Evolutionary conservation across 92 coral and sea anemone species (phyloP).

Genomic region (Heliopora coerulea): DNA sequence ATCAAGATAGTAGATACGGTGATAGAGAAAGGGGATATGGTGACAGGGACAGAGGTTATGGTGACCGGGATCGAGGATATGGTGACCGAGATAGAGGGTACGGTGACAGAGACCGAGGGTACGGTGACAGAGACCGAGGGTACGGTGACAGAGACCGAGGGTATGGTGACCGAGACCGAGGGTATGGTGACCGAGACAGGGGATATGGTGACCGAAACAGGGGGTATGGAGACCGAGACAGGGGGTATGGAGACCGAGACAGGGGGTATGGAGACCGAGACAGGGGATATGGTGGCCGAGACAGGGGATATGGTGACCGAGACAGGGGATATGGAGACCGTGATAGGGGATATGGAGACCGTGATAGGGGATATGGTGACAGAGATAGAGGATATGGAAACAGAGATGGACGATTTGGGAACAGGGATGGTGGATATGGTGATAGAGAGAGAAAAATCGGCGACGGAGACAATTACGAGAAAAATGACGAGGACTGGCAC

Average conservation of each 20-base stretch:
- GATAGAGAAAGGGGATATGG: constrained; percentile 34
- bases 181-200: constrained; percentile 61
- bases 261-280: constrained; percentile 40
- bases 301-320: constrained; percentile 42
- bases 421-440: constrained; percentile 55
- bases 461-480: constrained; percentile 39
- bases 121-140: constrained; percentile 57
- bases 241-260: constrained; percentile 47
- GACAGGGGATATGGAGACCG: constrained; percentile 44
- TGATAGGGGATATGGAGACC: constrained; percentile 62
- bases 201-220: constrained; percentile 44
- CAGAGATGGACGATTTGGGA: constrained; percentile 46
- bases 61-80: constrained; percentile 40
- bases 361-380: constrained; percentile 56
- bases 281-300: constrained; percentile 18
- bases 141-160: constrained; percentile 55
- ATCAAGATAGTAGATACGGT: constrained; percentile 30
- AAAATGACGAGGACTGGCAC: neutral
- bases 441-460: constrained; percentile 58
- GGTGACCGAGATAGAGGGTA: constrained; percentile 55
- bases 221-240: constrained; percentile 33
- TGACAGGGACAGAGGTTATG: constrained; percentile 34
- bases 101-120: constrained; percentile 61
- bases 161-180: constrained; percentile 57
- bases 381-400: constrained; percentile 56